phyloP scores from a whole-genome alignment of 2,888 invertebrate genomes.

The Eupithecia inturbata region DNA sequence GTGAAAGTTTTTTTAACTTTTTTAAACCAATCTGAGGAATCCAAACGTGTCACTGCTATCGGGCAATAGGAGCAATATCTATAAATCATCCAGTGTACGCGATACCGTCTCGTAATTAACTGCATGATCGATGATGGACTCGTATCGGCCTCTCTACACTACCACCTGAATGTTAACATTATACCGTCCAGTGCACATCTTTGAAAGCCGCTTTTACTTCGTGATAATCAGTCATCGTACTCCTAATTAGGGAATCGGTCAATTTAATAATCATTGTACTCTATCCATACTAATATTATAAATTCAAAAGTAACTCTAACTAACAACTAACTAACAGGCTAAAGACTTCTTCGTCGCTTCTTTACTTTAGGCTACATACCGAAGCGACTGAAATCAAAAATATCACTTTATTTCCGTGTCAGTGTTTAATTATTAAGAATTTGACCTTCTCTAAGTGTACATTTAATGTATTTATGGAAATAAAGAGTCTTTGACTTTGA shows the following conservation, averaged over 20 bases:
- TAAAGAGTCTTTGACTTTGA: too few species aligned
- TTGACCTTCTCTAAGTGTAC: too few species aligned
- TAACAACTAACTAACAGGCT: too few species aligned
- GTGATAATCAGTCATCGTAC: constrained; percentile 1
- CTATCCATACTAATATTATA: too few species aligned
- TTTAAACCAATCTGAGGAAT: constrained; percentile 31
- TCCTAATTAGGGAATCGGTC: not conserved
- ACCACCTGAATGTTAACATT: constrained; percentile 11
- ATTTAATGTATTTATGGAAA: too few species aligned
- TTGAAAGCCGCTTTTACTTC: not conserved
- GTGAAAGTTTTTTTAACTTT: not conserved
- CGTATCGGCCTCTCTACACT: constrained; percentile 42
- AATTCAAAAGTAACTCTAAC: too few species aligned
- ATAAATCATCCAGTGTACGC: constrained; percentile 71
- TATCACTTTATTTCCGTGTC: too few species aligned
- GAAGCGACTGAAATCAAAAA: too few species aligned
- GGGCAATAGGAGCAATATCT: constrained; percentile 70
- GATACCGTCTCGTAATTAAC: constrained; percentile 76
- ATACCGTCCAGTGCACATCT: not conserved
- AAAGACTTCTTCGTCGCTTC: too few species aligned
- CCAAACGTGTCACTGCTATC: constrained; percentile 51
- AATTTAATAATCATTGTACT: not conserved
- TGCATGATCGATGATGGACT: constrained; percentile 70
- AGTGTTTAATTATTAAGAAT: too few species aligned
- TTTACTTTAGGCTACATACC: too few species aligned